Evolutionary conservation across 2,797 vertebrate genomes (phyloP).

Genomic region (Picus viridis): DNA sequence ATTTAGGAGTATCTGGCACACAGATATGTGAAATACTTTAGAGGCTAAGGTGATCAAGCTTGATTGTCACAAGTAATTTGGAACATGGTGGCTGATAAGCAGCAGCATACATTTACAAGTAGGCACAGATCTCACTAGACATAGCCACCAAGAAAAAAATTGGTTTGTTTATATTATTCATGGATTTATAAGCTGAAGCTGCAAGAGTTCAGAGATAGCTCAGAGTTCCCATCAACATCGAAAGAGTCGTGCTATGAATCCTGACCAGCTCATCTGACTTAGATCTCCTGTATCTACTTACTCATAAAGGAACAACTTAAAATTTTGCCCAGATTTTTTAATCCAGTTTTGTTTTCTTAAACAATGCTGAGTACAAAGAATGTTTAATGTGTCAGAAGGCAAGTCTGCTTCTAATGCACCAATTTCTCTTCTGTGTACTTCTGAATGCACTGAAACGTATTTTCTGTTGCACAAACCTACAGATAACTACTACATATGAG

Average conservation of each 20-base stretch:
- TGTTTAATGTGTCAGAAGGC: neutral
- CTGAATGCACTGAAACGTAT: neutral
- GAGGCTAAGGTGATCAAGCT: slow-evolving; percentile 6
- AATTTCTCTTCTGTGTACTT: neutral
- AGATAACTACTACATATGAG: neutral
- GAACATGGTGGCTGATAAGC: neutral
- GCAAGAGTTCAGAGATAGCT: slow-evolving; percentile 5
- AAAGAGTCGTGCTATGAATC: neutral
- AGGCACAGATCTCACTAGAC: neutral
- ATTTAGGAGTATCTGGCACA: neutral
- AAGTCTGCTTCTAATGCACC: neutral
- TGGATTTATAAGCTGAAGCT: slow-evolving; percentile 43
- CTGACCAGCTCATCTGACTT: neutral
- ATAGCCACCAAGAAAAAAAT: neutral
- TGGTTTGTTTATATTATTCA: slow-evolving; percentile 3
- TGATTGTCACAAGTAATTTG: slow-evolving; percentile 31
- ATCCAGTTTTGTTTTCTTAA: neutral
- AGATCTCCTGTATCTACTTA: neutral
- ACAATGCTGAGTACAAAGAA: neutral
- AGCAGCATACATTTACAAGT: slow-evolving; percentile 4
- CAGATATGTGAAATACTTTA: neutral
- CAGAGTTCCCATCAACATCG: slow-evolving; percentile 20
- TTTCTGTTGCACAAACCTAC: neutral
- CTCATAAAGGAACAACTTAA: neutral
- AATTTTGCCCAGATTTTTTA: neutral